Evolutionary conservation across 2,888 invertebrate genomes (phyloP).

Genomic region (Mayetiola destructor): DNA sequence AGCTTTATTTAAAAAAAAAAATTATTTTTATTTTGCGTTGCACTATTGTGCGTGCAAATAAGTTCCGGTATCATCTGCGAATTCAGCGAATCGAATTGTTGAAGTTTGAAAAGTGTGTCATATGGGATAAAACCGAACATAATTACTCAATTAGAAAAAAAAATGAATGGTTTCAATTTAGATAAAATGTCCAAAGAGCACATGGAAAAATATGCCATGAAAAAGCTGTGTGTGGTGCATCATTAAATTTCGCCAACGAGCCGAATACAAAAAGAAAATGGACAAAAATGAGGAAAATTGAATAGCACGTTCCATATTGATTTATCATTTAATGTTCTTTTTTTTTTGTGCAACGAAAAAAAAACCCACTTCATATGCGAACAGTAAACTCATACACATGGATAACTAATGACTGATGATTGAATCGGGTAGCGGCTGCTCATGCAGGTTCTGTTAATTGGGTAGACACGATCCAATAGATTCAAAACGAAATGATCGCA

Average conservation of each 20-base stretch:
- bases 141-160: not conserved
- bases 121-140: not conserved
- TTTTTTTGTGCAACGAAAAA: no score
- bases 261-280: not conserved
- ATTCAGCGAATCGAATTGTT: no score
- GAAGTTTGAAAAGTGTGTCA: no score
- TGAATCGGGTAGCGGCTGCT: no score
- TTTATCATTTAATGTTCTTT: no score
- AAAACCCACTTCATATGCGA: no score
- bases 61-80: no score
- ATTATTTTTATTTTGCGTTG: not conserved
- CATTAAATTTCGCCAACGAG: slow-evolving; percentile 7
- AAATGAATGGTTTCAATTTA: not conserved
- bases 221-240: not conserved
- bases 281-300: slow-evolving; percentile 1
- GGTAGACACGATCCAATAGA: not conserved
- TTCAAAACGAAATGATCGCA: no score
- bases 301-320: no score
- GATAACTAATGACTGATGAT: no score
- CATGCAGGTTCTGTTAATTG: slow-evolving; percentile 7
- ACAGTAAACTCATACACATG: no score
- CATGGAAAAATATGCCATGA: not conserved
- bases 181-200: not conserved
- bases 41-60: no score
- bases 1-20: not conserved